Conservation (phyloP, 2,113 vertebrate genomes). For the Micronycteris hirsuta region DNA sequence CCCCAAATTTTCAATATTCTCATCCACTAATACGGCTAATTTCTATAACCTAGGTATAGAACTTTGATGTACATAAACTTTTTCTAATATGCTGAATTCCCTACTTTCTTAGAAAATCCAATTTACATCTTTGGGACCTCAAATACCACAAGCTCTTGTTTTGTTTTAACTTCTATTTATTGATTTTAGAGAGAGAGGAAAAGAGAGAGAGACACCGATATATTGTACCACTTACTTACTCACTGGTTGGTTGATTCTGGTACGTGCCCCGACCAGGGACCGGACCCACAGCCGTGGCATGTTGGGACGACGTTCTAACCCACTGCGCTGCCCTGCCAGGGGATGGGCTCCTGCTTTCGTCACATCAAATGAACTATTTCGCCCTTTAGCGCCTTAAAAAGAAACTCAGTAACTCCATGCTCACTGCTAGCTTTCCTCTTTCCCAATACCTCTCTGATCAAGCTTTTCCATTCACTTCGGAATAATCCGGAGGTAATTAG, state of each 20-base stretch:
- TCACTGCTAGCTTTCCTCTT: conserved; percentile 47
- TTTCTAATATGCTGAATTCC: neutral
- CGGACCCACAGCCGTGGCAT: too few species aligned
- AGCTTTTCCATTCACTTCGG: conserved; percentile 56
- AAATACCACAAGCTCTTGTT: conserved; percentile 50
- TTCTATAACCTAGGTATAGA: neutral
- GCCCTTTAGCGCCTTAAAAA: conserved; percentile 54
- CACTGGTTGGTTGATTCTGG: too few species aligned
- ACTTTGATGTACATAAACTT: neutral
- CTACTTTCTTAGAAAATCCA: conserved; percentile 32
- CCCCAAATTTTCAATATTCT: neutral
- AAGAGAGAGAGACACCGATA: too few species aligned
- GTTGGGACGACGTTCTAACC: too few species aligned
- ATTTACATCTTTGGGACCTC: conserved; percentile 51
- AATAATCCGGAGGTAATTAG: conserved; percentile 73
- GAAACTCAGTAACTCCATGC: conserved; percentile 61
- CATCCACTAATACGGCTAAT: neutral
- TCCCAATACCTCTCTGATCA: conserved; percentile 69
- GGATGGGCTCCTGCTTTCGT: conserved; percentile 48
- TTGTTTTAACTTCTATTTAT: neutral
- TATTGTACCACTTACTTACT: too few species aligned
- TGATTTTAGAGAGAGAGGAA: too few species aligned
- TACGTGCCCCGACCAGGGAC: too few species aligned
- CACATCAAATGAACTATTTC: conserved; percentile 59
- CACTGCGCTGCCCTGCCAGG: too few species aligned